Base-by-base conservation (phyloP, 1,140 invertebrate species). In the Nephotettix cincticeps region DNA sequence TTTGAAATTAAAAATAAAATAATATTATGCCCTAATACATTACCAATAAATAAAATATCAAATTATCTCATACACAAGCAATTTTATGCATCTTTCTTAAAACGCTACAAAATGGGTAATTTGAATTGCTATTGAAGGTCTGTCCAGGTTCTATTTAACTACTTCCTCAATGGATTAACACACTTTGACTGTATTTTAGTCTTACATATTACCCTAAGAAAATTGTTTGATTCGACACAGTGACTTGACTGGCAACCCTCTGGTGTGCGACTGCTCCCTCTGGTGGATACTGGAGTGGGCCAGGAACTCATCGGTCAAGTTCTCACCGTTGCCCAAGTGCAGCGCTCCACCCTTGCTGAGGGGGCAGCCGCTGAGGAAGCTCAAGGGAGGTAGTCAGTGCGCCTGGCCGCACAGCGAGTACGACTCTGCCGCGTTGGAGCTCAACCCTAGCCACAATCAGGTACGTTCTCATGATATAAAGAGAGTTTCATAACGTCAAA, bases 201-300 rank as follows among this genome's bases (percentile, higher is more conserved):
- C 14, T 36, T 36, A 6, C 32, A 14, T 36, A 36, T 36, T 36
- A 36, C 4, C 32, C 32, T 36, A 36, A 6, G 32, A 36, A 36
- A 36, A 36, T 36, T 36, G 4, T 36, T 4, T 6, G 14, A 14
- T 36, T 23, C 63, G 74, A 82, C 86, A 27, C 80, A 93, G 91
- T 51, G 90, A 93, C 76, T 82, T 93, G 73, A 89, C 90, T 28
- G 86, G 84, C 58, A 93, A 94, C 82, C 91, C 90, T 1, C 83
- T 94, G 77, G 86, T 88, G 65, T 96, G 94, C 79, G 90, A 95
- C 77, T 95, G 93, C 78, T 86, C 91, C 43, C 78, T 95, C 0
- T 84, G 90, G 43, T 94, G 93, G 93, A 83, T 95, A 0, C 85
- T 90, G 4, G 88, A 89, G 74, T 94, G 91, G 91, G 83, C 86